These are phyloP conservation scores for Ypsolopha sequella DNA, from an alignment of 2,888 invertebrate species.

Conservation along the genomic window DNA sequence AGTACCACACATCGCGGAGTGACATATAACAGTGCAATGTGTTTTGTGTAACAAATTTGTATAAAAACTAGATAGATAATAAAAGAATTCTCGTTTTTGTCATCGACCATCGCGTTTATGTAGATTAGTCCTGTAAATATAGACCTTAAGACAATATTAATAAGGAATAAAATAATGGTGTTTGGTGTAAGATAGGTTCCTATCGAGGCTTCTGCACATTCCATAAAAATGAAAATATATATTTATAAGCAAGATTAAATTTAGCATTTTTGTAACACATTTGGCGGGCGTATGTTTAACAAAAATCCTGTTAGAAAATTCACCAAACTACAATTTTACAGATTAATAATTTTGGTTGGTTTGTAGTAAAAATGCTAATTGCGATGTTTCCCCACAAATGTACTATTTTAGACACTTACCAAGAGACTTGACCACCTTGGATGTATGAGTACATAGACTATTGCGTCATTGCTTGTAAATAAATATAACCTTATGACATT, in stretches of 20 bases:
- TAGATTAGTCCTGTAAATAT: constrained; percentile 13
- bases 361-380: neutral
- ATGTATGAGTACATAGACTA: too few relatives aligned
- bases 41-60: constrained; percentile 56
- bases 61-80: constrained; percentile 58
- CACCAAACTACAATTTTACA: neutral
- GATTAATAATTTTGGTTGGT: neutral
- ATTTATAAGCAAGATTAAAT: constrained; percentile 63
- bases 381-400: neutral
- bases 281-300: neutral
- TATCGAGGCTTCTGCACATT: constrained; percentile 63
- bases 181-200: constrained; percentile 66
- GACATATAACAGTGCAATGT: constrained; percentile 57
- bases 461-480: too few relatives aligned
- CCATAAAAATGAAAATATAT: constrained; percentile 44
- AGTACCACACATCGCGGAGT: constrained; percentile 49
- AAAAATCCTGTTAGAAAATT: neutral
- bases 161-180: constrained; percentile 39
- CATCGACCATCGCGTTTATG: constrained; percentile 56
- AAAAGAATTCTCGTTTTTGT: constrained; percentile 53
- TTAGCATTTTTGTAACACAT: constrained; percentile 1
- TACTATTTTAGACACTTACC: too few relatives aligned
- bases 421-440: too few relatives aligned
- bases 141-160: neutral
- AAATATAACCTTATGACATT: too few relatives aligned